phyloP scores from a whole-genome alignment of 2,888 invertebrate species.

The Alloscopus bannaensis region DNA sequence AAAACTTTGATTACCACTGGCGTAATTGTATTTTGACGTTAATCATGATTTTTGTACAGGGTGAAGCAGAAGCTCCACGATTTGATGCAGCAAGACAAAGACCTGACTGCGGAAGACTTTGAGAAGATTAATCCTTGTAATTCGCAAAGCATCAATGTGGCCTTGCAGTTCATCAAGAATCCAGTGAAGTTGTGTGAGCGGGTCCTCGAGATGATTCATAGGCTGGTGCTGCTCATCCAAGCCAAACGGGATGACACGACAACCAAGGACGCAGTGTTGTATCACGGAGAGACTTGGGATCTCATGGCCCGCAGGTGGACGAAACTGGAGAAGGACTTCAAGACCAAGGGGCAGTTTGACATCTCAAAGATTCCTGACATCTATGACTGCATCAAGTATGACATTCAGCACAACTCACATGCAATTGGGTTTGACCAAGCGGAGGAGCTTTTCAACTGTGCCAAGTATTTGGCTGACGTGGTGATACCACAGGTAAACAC shows the following conservation, averaged over 20 bases:
- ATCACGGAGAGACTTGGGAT: constrained; percentile 97
- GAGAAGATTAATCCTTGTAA: constrained; percentile 93
- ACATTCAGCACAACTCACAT: constrained; percentile 98
- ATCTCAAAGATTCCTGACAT: constrained; percentile 99
- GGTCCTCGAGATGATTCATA: constrained; percentile 90
- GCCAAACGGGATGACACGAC: constrained; percentile 91
- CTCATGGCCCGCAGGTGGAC: constrained; percentile 98
- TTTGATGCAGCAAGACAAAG: constrained; percentile 91
- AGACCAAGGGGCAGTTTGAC: constrained; percentile 93
- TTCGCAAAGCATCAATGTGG: constrained; percentile 91
- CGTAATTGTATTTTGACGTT: neutral
- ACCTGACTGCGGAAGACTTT: constrained; percentile 89
- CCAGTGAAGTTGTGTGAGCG: constrained; percentile 95
- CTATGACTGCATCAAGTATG: constrained; percentile 99
- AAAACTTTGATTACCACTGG: constrained; percentile 1
- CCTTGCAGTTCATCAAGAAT: constrained; percentile 96
- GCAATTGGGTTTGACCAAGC: constrained; percentile 94
- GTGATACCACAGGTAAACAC: constrained; percentile 93
- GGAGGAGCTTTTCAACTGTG: constrained; percentile 94
- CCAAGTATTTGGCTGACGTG: constrained; percentile 98
- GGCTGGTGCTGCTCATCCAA: constrained; percentile 89
- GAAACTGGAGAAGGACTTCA: constrained; percentile 98
- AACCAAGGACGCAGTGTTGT: constrained; percentile 93
- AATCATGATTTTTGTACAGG: constrained; percentile 78
- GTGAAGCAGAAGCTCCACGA: constrained; percentile 97